phyloP scores from a whole-genome alignment of 2,888 invertebrate species.

The Griposia aprilina region DNA sequence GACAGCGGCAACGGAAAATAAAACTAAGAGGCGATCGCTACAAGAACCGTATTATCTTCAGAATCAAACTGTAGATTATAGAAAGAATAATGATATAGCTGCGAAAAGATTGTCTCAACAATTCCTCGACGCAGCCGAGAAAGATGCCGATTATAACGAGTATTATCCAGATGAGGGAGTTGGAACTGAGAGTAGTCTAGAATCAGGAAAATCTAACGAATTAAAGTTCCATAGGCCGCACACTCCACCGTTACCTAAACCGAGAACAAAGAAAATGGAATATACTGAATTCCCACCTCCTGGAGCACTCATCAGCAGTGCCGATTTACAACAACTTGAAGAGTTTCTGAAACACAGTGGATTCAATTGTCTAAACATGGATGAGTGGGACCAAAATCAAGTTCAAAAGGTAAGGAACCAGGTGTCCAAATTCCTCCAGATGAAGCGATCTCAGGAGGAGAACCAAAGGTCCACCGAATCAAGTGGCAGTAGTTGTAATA shows the following conservation, averaged over 20 bases:
- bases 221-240: conserved; percentile 87
- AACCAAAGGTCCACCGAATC: conserved; percentile 91
- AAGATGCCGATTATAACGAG: conserved; percentile 89
- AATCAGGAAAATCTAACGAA: conserved; percentile 90
- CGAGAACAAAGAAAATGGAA: conserved; percentile 87
- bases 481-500: conserved; percentile 90
- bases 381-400: conserved; percentile 93
- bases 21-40: conserved; percentile 93
- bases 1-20: conserved; percentile 87
- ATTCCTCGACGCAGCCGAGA: conserved; percentile 89
- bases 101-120: conserved; percentile 89
- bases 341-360: conserved; percentile 93
- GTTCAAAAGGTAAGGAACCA: conserved; percentile 93
- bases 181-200: conserved; percentile 90
- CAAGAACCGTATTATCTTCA: conserved; percentile 93
- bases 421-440: conserved; percentile 93
- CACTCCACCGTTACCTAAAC: conserved; percentile 89
- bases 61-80: conserved; percentile 87
- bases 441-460: conserved; percentile 93
- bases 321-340: conserved; percentile 93
- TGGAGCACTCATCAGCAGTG: conserved; percentile 89
- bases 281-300: conserved; percentile 89
- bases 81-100: conserved; percentile 89
- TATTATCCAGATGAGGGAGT: conserved; percentile 92
- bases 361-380: conserved; percentile 92